phyloP scores from a whole-genome alignment of 2,113 vertebrate species.

The Hypanus sabinus region DNA sequence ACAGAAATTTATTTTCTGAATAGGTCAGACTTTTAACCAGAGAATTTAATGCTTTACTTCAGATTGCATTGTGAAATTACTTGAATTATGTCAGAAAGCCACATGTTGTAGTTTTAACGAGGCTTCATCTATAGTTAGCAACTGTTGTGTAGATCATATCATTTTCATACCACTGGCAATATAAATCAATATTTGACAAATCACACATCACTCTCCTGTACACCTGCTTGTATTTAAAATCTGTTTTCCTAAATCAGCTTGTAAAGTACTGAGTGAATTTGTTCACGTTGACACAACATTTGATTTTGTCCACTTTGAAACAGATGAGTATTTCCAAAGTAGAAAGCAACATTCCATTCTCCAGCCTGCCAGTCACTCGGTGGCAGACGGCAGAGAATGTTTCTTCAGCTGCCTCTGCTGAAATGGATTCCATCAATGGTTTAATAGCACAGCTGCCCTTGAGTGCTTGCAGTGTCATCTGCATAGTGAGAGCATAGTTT shows the following conservation, averaged over 20 bases:
- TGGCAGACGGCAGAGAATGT: background rate
- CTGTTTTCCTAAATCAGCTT: background rate
- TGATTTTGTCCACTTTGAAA: background rate
- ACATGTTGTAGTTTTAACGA: constrained; percentile 24
- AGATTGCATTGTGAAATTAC: background rate
- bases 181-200: background rate
- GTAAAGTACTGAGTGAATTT: background rate
- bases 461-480: background rate
- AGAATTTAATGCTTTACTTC: background rate
- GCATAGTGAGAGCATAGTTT: background rate
- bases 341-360: constrained; percentile 22
- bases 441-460: background rate
- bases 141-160: background rate
- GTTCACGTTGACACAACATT: background rate
- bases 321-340: background rate
- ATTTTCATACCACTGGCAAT: background rate
- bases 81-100: background rate
- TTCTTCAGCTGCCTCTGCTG: constrained; percentile 7
- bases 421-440: constrained; percentile 21
- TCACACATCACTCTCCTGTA: background rate
- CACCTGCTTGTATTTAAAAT: background rate
- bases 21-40: background rate
- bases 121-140: background rate
- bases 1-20: background rate
- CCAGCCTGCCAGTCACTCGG: background rate